These are phyloP conservation scores for Bradypodion pumilum DNA, from an alignment of 2,797 vertebrate species.

Conservation along the genomic window DNA sequence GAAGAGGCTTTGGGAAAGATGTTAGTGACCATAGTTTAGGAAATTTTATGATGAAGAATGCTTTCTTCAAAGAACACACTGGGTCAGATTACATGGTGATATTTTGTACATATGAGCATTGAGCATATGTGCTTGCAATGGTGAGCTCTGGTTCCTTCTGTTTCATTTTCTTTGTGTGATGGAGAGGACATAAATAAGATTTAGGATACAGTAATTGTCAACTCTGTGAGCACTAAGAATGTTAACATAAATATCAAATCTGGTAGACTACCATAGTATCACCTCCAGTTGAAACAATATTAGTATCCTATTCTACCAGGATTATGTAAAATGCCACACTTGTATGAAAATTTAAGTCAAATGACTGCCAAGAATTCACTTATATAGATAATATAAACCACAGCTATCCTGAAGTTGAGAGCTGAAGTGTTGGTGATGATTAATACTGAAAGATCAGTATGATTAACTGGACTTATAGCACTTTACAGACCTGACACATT, in stretches of 20 bases:
- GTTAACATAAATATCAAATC: neutral
- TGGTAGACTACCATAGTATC: neutral
- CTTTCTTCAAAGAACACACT: neutral
- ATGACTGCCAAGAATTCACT: no score
- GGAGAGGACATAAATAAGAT: neutral
- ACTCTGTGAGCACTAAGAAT: neutral
- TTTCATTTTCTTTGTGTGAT: neutral
- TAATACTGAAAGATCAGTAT: no score
- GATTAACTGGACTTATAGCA: no score
- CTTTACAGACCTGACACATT: no score
- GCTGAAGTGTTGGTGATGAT: no score
- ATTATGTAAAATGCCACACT: no score
- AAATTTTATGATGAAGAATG: neutral
- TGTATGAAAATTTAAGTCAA: no score
- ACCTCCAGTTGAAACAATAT: neutral
- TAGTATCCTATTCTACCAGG: neutral
- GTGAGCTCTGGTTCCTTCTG: neutral
- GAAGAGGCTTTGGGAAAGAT: constrained; percentile 17
- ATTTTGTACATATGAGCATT: neutral
- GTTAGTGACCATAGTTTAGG: neutral
- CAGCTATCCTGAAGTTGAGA: no score
- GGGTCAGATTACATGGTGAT: neutral
- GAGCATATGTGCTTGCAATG: neutral
- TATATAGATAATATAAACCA: no score
- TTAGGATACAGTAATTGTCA: neutral